These are phyloP conservation scores for Tragelaphus strepsiceros DNA, from an alignment of 2,113 vertebrate species.

Conservation along the genomic window DNA sequence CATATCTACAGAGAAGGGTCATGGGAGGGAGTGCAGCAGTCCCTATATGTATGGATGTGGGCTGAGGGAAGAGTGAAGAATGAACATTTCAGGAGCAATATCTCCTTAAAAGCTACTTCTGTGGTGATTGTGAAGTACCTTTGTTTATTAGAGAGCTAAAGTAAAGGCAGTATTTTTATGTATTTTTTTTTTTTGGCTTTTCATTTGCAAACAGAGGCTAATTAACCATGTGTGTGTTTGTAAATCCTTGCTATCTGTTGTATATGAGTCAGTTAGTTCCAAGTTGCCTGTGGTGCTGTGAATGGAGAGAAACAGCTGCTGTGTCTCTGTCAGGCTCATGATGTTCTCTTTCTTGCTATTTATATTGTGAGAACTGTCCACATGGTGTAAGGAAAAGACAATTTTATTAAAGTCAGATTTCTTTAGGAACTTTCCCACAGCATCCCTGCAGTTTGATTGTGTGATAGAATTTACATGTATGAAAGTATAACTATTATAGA, in stretches of 20 bases:
- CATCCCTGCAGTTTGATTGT: not conserved
- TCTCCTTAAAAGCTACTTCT: not conserved
- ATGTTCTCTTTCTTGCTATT: not conserved
- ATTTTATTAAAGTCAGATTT: not conserved
- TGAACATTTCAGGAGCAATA: not conserved
- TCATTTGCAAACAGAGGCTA: not conserved
- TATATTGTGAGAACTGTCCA: not conserved
- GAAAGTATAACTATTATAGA: not conserved
- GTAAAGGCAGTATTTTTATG: not conserved
- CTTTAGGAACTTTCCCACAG: not conserved
- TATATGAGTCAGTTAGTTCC: not conserved
- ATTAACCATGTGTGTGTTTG: not conserved
- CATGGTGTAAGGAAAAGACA: not conserved
- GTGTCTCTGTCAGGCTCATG: not conserved
- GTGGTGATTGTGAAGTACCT: not conserved
- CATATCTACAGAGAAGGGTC: not conserved
- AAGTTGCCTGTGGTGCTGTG: not conserved
- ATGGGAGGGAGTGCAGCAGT: not conserved
- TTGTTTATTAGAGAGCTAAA: constrained; percentile 8
- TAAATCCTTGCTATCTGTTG: not conserved
- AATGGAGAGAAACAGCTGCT: not conserved
- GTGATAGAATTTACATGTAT: not conserved
- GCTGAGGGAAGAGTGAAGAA: not conserved
- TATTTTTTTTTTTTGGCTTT: not conserved
- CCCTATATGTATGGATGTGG: not conserved